Conservation (phyloP, 2,113 vertebrate genomes). For the Opisthocomus hoazin region DNA sequence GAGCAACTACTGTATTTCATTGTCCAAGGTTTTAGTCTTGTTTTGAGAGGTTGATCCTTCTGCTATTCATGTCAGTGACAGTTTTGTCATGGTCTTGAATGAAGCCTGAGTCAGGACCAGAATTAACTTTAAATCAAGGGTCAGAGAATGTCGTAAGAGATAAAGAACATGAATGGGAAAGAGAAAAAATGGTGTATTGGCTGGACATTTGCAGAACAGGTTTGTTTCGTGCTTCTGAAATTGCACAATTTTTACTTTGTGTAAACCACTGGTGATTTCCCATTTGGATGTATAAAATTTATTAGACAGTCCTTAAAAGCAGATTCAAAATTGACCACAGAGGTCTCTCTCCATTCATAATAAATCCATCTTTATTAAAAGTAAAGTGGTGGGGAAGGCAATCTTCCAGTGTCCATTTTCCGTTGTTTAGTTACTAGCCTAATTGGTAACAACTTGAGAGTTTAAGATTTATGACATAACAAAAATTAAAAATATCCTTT, state of each 20-base stretch:
- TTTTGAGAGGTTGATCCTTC: background rate
- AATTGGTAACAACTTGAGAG: constrained; percentile 53
- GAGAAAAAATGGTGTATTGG: background rate
- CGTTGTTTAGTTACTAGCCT: constrained; percentile 45
- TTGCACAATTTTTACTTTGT: background rate
- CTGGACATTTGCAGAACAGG: background rate
- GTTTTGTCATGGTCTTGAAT: background rate
- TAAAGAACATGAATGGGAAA: background rate
- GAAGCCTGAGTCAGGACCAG: background rate
- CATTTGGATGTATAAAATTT: background rate
- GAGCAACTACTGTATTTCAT: background rate
- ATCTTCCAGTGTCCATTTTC: constrained; percentile 42
- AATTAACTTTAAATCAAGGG: background rate
- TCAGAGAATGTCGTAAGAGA: background rate
- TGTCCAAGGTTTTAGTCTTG: background rate
- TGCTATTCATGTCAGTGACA: background rate
- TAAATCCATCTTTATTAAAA: constrained; percentile 30
- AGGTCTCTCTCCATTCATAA: background rate
- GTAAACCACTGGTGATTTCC: background rate
- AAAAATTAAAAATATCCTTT: constrained; percentile 72
- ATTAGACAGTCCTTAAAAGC: constrained; percentile 29
- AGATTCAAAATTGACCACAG: background rate
- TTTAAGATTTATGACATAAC: constrained; percentile 56
- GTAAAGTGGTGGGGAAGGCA: background rate
- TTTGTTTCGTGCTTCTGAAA: background rate